Percentiles rank a stretch among this genome's conserved stretches.
Conservation (phyloP, 2,888 invertebrate genomes). For the Troglohyphantes excavatus region DNA sequence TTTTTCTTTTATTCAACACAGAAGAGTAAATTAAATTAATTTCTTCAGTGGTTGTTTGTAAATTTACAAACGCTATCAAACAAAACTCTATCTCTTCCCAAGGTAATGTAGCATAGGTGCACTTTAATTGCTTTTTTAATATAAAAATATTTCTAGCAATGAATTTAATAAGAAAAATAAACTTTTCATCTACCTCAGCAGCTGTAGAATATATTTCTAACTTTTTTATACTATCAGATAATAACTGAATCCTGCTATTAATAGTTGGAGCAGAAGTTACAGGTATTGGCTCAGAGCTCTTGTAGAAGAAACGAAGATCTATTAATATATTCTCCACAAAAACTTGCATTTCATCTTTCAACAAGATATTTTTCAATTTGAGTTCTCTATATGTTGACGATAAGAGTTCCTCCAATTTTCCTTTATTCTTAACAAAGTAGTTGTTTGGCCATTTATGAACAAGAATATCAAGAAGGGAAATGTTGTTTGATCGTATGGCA, state of each 20-base stretch:
- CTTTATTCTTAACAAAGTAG: conserved; percentile 7
- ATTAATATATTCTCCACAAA: conserved; percentile 38
- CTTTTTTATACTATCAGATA: not conserved
- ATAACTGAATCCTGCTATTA: not conserved
- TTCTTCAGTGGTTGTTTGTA: not conserved
- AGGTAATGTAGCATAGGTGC: conserved; percentile 52
- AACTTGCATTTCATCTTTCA: conserved; percentile 39
- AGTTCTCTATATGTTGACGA: conserved; percentile 43
- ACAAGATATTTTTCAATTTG: conserved; percentile 31
- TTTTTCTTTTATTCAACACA: conserved; percentile 4
- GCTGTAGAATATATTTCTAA: not conserved
- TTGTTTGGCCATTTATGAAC: conserved; percentile 31
- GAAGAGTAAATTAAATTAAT: conserved; percentile 33
- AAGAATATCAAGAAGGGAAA: conserved; percentile 22
- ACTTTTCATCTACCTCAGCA: conserved; percentile 34
- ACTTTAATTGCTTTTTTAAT: conserved; percentile 39
- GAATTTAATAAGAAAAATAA: conserved; percentile 24
- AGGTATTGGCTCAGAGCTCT: not conserved
- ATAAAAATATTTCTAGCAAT: conserved; percentile 51
- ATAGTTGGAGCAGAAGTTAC: not conserved
- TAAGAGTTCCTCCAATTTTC: conserved; percentile 35
- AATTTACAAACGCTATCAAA: conserved; percentile 15
- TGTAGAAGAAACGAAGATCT: conserved; percentile 43
- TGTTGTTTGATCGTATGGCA: conserved; percentile 5
- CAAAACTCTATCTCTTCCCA: conserved; percentile 69